Conservation (phyloP, 2,888 invertebrate species). For the Tenthredo livida region DNA sequence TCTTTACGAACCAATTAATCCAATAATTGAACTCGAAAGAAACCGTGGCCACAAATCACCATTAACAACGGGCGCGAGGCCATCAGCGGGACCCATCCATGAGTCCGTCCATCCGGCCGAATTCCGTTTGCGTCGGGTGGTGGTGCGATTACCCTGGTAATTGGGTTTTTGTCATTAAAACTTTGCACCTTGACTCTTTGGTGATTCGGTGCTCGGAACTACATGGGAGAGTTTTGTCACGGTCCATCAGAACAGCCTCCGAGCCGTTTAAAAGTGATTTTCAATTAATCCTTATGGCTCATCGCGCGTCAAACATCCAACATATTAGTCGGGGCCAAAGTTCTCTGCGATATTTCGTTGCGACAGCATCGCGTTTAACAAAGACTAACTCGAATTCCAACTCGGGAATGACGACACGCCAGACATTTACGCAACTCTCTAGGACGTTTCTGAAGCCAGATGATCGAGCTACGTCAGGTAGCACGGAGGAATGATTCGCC, state of each 20-base stretch:
- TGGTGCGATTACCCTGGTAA: conserved; percentile 53
- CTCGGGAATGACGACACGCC: background rate
- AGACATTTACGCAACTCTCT: conserved; percentile 31
- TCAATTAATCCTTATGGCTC: conserved; percentile 19
- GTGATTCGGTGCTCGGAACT: conserved; percentile 24
- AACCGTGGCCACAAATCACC: conserved; percentile 59
- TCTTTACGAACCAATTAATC: conserved; percentile 62
- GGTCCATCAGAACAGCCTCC: conserved; percentile 14
- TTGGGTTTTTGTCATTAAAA: conserved; percentile 54
- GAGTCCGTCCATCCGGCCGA: conserved; percentile 33
- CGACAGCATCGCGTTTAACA: background rate
- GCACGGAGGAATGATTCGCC: conserved; percentile 68
- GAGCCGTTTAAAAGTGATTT: conserved; percentile 39
- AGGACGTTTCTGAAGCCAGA: background rate
- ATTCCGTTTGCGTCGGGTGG: conserved; percentile 42
- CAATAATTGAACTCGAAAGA: conserved; percentile 61
- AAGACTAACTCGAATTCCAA: background rate
- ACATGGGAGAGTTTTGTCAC: conserved; percentile 36
- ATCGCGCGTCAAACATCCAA: background rate
- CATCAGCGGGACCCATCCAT: conserved; percentile 48
- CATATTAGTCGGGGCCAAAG: background rate
- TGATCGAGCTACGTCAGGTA: conserved; percentile 62
- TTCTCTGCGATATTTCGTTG: background rate
- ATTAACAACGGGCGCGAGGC: conserved; percentile 57
- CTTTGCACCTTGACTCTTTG: conserved; percentile 61